These are phyloP conservation scores for Tragulus kanchil DNA, from an alignment of 2,113 vertebrate species.

Conservation along the genomic window DNA sequence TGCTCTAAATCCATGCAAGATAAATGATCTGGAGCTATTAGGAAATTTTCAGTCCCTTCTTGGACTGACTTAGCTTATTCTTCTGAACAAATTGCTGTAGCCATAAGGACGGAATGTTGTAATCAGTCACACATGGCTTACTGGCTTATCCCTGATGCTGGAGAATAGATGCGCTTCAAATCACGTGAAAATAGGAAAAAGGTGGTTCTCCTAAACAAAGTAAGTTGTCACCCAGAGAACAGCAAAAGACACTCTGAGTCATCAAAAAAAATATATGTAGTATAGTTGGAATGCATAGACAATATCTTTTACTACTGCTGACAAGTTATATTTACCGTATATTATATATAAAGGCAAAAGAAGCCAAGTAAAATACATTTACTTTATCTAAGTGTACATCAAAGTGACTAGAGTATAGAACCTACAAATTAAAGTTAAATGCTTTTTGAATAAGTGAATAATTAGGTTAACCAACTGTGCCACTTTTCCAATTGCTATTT, in stretches of 20 bases:
- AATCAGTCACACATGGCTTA: not conserved
- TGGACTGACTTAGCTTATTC: not conserved
- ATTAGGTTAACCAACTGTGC: conserved; percentile 27
- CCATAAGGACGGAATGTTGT: not conserved
- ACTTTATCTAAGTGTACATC: not conserved
- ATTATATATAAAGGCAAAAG: not conserved
- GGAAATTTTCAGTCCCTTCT: not conserved
- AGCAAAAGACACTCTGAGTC: not conserved
- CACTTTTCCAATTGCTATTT: not conserved
- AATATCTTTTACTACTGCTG: not conserved
- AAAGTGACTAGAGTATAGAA: not conserved
- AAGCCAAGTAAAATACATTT: not conserved
- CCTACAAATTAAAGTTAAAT: conserved; percentile 19
- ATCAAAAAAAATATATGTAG: not conserved
- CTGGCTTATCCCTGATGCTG: not conserved
- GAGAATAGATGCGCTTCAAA: not conserved
- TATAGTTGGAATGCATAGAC: rapidly evolving
- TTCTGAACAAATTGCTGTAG: not conserved
- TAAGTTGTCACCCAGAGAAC: not conserved
- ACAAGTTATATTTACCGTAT: no score
- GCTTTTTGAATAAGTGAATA: conserved; percentile 39
- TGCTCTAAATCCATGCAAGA: conserved; percentile 50
- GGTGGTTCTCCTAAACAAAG: not conserved
- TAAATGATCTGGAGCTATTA: conserved; percentile 68
- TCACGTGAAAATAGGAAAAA: not conserved